These are phyloP conservation scores for Dryomyza anilis DNA, from an alignment of 2,888 invertebrate species.

Conservation along the genomic window DNA sequence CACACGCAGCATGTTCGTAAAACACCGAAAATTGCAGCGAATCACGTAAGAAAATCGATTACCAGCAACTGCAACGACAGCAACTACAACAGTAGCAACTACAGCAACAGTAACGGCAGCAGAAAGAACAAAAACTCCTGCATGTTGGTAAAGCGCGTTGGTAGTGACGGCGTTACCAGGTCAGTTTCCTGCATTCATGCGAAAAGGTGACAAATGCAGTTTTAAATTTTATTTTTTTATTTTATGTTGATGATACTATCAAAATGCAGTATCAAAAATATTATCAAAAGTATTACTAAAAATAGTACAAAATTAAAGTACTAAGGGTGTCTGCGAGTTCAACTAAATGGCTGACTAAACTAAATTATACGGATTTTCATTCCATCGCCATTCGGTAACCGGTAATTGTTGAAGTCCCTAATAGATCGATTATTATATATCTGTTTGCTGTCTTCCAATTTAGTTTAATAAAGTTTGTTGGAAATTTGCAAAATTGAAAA, in stretches of 20 bases:
- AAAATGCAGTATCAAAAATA: background rate
- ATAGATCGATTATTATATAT: no score
- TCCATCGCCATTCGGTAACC: no score
- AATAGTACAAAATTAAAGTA: no score
- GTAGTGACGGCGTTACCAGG: background rate
- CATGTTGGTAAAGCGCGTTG: background rate
- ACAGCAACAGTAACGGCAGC: background rate
- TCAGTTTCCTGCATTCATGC: background rate
- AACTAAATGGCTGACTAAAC: no score
- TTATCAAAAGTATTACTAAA: no score
- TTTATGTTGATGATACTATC: background rate
- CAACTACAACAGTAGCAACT: background rate
- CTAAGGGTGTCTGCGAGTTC: no score
- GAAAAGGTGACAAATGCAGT: background rate
- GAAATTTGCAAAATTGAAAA: no score
- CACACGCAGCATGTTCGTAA: background rate
- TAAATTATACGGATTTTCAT: no score
- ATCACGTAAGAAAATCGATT: conserved; percentile 14
- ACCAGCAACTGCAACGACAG: background rate
- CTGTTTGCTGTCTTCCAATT: no score
- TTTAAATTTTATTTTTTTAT: background rate
- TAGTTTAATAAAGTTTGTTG: no score
- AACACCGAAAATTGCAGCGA: conserved; percentile 16
- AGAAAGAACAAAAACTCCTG: background rate
- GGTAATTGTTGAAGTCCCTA: no score